Percentiles rank a stretch among this genome's conserved stretches.
Evolutionary conservation across 2,797 vertebrate species (phyloP).

Genomic region (Pseudochirops corinnae): DNA sequence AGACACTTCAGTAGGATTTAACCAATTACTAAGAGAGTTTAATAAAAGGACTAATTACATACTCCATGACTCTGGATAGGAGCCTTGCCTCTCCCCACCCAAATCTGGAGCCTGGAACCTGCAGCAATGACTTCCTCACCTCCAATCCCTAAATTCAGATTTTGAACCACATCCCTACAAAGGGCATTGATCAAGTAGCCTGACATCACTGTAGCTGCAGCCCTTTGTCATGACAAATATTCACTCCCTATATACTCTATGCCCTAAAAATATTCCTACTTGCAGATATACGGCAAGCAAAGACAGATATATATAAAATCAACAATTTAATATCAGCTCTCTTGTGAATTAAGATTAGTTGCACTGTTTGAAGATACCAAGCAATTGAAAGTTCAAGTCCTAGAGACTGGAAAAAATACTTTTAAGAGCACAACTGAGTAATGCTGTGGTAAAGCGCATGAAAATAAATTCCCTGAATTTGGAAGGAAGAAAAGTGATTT

Average conservation of each 20-base stretch:
- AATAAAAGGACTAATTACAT: neutral
- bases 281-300: conserved; percentile 9
- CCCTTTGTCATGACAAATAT: neutral
- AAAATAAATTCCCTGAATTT: conserved; percentile 8
- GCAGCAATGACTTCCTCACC: neutral
- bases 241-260: neutral
- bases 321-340: neutral
- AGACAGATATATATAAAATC: neutral
- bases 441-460: neutral
- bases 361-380: neutral
- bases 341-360: neutral
- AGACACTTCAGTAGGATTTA: neutral
- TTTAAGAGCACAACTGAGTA: neutral
- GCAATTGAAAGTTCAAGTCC: neutral
- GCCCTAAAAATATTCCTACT: neutral
- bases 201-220: neutral
- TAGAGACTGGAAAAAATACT: conserved; percentile 5
- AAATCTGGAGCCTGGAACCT: neutral
- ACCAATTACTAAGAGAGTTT: neutral
- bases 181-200: neutral
- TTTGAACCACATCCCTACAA: neutral
- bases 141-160: neutral
- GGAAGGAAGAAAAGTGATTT: neutral
- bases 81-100: neutral
- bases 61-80: neutral